Evolutionary conservation across 2,797 vertebrate species (phyloP).

Genomic region (Melanotaenia nigrans): DNA sequence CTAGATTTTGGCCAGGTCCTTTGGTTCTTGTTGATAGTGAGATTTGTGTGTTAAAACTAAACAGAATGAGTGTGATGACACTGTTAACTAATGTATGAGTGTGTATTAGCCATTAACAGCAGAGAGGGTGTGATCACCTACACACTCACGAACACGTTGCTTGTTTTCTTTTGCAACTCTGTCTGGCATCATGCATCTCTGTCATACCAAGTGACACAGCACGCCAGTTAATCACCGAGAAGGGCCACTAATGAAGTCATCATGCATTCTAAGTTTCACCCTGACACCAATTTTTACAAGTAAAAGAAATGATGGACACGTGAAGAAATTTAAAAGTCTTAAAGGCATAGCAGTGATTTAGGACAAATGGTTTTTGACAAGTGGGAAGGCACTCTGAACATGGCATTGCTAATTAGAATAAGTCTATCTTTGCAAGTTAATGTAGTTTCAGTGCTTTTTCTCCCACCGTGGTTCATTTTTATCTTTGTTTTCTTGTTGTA

Average conservation of each 20-base stretch:
- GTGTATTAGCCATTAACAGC: conserved; percentile 31
- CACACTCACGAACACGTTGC: conserved; percentile 53
- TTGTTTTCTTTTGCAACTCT: conserved; percentile 63
- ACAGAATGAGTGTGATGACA: conserved; percentile 14
- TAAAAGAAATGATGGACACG: conserved; percentile 52
- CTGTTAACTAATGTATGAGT: conserved; percentile 1
- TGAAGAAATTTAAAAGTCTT: conserved; percentile 50
- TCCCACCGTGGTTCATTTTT: conserved; percentile 12
- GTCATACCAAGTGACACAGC: conserved; percentile 70
- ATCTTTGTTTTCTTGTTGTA: background rate
- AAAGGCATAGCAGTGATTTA: conserved; percentile 35
- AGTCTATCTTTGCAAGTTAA: conserved; percentile 21
- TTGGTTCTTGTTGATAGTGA: background rate
- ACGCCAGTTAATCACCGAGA: conserved; percentile 74
- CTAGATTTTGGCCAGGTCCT: conserved; percentile 14
- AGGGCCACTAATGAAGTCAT: conserved; percentile 76
- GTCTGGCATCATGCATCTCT: conserved; percentile 65
- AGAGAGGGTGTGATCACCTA: conserved; percentile 48
- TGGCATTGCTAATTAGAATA: conserved; percentile 3
- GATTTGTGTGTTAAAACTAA: conserved; percentile 7
- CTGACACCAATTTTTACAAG: conserved; percentile 53
- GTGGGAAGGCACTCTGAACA: conserved; percentile 26
- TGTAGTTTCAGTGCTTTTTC: conserved; percentile 7
- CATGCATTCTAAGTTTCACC: conserved; percentile 70
- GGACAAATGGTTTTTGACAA: conserved; percentile 44